A percentile compares a stretch with the other conserved stretches of the same genome.
Conservation (phyloP, 1,140 invertebrate species). For the Solenopsis fugax region DNA sequence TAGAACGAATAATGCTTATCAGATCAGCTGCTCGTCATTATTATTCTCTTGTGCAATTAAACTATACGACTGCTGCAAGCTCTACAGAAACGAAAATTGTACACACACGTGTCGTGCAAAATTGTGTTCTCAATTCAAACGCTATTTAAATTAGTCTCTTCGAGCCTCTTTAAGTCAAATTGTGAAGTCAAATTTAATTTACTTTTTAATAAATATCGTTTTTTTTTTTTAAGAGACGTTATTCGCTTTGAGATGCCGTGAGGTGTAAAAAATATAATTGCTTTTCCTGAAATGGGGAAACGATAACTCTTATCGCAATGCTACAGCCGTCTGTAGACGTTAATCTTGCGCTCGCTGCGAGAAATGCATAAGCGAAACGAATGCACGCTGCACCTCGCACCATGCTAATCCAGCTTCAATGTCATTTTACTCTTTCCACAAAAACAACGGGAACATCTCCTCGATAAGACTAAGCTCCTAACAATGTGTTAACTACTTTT, state of each 20-base stretch:
- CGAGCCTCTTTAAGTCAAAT: background rate
- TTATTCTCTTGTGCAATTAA: conserved; percentile 37
- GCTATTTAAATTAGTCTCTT: background rate
- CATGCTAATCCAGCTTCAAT: conserved; percentile 36
- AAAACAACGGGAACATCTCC: too few species aligned
- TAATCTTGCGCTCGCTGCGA: conserved; percentile 47
- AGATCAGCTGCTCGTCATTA: conserved; percentile 11
- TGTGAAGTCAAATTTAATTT: background rate
- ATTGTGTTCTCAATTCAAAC: background rate
- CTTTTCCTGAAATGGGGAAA: background rate
- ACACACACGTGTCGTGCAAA: background rate
- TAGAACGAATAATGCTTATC: conserved; percentile 42
- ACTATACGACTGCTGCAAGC: background rate
- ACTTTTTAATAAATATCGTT: background rate
- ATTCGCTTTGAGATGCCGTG: background rate
- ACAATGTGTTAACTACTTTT: conserved; percentile 10
- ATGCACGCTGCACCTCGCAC: conserved; percentile 5
- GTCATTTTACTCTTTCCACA: conserved; percentile 31
- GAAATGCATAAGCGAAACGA: conserved; percentile 36
- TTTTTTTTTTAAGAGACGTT: background rate
- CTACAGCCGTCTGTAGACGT: conserved; percentile 37
- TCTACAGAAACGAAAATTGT: background rate
- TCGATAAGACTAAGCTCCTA: background rate
- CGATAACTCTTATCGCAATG: conserved; percentile 48
- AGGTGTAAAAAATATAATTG: conserved; percentile 39